Conservation (phyloP, 1,140 invertebrate species). For the Diachasmimorpha longicaudata region DNA sequence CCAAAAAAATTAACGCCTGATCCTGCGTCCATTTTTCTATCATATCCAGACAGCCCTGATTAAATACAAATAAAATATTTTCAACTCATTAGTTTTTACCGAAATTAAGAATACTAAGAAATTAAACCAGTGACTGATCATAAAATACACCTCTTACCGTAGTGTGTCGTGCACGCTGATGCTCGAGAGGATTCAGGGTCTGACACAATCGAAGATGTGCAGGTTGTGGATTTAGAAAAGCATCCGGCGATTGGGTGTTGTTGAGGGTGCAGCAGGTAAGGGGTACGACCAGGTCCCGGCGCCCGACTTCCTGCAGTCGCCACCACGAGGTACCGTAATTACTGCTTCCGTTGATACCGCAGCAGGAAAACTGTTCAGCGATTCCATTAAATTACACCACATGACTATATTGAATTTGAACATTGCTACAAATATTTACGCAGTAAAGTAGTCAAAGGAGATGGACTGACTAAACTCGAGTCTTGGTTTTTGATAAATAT, state of each 20-base stretch:
- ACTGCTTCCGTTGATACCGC: constrained; percentile 77
- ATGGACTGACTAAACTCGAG: too few species aligned
- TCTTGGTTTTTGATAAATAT: too few species aligned
- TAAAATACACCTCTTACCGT: constrained; percentile 58
- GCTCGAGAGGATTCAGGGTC: constrained; percentile 66
- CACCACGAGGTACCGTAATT: constrained; percentile 85
- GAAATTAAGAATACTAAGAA: too few species aligned
- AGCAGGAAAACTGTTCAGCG: constrained; percentile 76
- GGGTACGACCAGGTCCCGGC: constrained; percentile 75
- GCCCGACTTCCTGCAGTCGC: constrained; percentile 75
- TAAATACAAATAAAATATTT: too few species aligned
- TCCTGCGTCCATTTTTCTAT: constrained; percentile 80
- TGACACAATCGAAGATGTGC: constrained; percentile 76
- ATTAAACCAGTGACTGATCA: too few species aligned
- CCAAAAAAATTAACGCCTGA: constrained; percentile 75
- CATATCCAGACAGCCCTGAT: constrained; percentile 72
- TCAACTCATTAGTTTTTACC: too few species aligned
- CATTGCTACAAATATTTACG: not conserved
- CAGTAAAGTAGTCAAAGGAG: too few species aligned
- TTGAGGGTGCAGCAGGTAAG: constrained; percentile 78
- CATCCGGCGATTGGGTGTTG: constrained; percentile 65
- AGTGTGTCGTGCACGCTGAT: constrained; percentile 69
- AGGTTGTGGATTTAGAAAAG: constrained; percentile 80
- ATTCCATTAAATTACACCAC: constrained; percentile 11
- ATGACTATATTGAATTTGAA: too few species aligned